These are phyloP conservation scores for Hoplostethus atlanticus DNA, from an alignment of 2,797 vertebrate species.

Conservation along the genomic window DNA sequence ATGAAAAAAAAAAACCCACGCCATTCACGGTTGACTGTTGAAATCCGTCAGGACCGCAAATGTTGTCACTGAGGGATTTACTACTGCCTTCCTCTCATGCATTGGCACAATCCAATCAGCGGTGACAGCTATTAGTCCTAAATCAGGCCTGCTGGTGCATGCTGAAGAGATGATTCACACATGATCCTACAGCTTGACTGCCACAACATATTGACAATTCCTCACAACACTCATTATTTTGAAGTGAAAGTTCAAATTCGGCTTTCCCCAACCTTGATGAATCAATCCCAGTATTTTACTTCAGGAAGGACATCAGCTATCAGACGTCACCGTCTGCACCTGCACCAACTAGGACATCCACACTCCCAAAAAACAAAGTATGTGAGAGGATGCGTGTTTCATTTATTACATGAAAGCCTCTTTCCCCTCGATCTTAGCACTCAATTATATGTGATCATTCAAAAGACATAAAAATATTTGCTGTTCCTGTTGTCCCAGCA, in stretches of 20 bases:
- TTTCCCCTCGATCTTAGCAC: background rate
- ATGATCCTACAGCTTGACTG: conserved; percentile 14
- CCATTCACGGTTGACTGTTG: background rate
- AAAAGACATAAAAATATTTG: background rate
- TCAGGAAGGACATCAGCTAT: background rate
- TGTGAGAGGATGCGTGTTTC: too few species aligned
- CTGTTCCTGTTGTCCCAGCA: background rate
- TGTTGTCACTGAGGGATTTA: conserved; percentile 18
- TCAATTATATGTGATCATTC: too few species aligned
- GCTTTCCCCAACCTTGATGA: background rate
- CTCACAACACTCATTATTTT: background rate
- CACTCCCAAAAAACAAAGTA: background rate
- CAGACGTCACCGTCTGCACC: background rate
- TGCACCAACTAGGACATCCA: too few species aligned
- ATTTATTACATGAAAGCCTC: background rate
- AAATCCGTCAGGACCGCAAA: background rate
- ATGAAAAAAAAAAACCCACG: background rate
- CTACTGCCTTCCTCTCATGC: conserved; percentile 21
- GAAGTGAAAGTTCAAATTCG: background rate
- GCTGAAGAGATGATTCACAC: conserved; percentile 19
- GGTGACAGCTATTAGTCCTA: conserved; percentile 37
- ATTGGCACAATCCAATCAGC: conserved; percentile 37
- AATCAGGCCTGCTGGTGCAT: conserved; percentile 18
- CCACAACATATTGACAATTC: conserved; percentile 1
- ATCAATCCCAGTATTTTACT: background rate